Base-by-base conservation (phyloP, 1,140 invertebrate species). In the Pseudomyrmex gracilis region DNA sequence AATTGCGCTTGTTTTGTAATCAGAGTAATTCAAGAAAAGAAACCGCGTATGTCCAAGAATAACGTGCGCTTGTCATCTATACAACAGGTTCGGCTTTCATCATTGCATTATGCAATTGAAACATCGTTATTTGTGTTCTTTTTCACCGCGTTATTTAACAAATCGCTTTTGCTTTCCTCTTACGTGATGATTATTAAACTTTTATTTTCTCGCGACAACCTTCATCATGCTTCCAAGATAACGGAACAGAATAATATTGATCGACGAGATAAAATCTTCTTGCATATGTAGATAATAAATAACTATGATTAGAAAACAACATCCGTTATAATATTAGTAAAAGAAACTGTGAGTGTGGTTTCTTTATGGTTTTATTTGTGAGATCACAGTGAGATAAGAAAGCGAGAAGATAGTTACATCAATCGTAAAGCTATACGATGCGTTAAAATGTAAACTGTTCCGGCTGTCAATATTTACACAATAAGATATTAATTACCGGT, bases 21-120 rank as follows among this genome's bases (percentile, higher is more conserved):
- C 34, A 34, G 53, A 8, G 20, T 68, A 57, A 70, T 70, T 43
- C 43, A 20, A 53, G 51, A 58, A 70, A 78, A 58, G 76, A 49
- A 51, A 34, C 20, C 64, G 43, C 74, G 4, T 57, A 20, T 57
- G 74, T 70, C 58, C 15, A 58, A 78, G 43, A 70, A 34, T 5
- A 34, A 53, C 74, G 64, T 64, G 63, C 57, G 63, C 43, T 78
- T 66, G 15, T 58, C 64, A 53, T 24, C 15, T 53, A 10, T 70
- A 47, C 64, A 78, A 77, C 20, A 68, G 17, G 43, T 70, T 20
- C 43, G 76, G 20, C 76, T 78, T 70, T 78, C 76, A 70, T 58
- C 64, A 57, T 78, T 45, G 64, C 47, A 78, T 78, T 78, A 78
- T 70, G 76, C 53, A 78, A 78, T 70, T 68, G 76, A 78, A 53